Conservation (phyloP, 2,888 invertebrate genomes). For the Heliconius aoede region DNA sequence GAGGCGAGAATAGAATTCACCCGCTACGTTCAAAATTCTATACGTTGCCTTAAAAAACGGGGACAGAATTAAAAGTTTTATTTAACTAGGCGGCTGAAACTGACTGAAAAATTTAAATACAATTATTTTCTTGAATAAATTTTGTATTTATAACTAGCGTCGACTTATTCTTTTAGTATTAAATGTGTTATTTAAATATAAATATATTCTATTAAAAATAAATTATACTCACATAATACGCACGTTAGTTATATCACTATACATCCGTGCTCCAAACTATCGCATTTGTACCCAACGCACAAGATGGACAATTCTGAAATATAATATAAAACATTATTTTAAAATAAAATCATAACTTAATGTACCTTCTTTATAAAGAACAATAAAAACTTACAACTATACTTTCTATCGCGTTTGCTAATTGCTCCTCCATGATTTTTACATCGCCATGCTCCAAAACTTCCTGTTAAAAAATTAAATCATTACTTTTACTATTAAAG, state of each 20-base stretch:
- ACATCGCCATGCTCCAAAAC: conserved; percentile 80
- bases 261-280: conserved; percentile 83
- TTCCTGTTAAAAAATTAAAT: conserved; percentile 63
- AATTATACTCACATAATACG: conserved; percentile 29
- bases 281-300: conserved; percentile 82
- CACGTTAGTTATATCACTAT: conserved; percentile 55
- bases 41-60: too few relatives aligned
- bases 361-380: background rate
- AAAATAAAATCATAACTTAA: background rate
- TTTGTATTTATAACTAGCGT: too few relatives aligned
- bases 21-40: too few relatives aligned
- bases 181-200: background rate
- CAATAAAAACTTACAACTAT: conserved; percentile 74
- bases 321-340: conserved; percentile 17
- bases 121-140: background rate
- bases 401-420: conserved; percentile 81
- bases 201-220: background rate
- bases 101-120: too few relatives aligned
- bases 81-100: too few relatives aligned
- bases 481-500: background rate
- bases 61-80: too few relatives aligned
- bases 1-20: too few relatives aligned
- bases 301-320: conserved; percentile 82
- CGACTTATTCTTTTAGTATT: too few relatives aligned
- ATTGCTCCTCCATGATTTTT: conserved; percentile 81